Conservation (phyloP, 2,888 invertebrate genomes). For the Dolichomitus sp. region DNA sequence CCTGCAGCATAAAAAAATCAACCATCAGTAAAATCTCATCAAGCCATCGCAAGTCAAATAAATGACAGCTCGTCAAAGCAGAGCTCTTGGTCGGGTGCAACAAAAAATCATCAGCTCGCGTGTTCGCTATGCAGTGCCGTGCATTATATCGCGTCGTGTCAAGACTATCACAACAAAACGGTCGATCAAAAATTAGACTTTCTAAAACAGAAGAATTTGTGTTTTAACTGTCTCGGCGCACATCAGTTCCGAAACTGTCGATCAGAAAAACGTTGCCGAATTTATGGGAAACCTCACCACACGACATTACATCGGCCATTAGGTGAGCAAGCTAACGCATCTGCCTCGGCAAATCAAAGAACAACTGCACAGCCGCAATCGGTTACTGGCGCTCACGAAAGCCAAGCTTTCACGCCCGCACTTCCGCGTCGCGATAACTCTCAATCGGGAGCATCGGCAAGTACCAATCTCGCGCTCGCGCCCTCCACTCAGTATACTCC, state of each 20-base stretch:
- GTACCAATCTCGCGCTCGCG: no score
- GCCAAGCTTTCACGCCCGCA: no score
- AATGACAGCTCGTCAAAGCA: no score
- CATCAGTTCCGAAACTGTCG: not conserved
- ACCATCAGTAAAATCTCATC: conserved; percentile 20
- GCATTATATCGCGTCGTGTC: conserved; percentile 11
- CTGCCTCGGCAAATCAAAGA: no score
- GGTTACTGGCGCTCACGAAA: no score
- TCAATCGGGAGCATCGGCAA: no score
- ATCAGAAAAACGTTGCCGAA: not conserved
- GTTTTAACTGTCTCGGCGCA: conserved; percentile 15
- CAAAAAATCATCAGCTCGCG: not conserved
- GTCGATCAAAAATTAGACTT: not conserved
- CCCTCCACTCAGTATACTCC: no score
- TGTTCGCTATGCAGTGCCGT: not conserved
- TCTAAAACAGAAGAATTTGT: conserved; percentile 3
- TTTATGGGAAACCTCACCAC: conserved; percentile 24
- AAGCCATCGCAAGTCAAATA: no score
- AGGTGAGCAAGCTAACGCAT: no score
- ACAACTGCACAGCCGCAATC: no score
- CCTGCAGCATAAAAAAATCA: conserved; percentile 7
- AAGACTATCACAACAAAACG: conserved; percentile 3
- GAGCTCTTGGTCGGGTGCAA: no score
- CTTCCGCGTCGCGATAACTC: no score
- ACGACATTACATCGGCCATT: not conserved